Percentiles rank a stretch among this genome's conserved stretches.
phyloP scores from a whole-genome alignment of 2,888 invertebrate genomes.

The Gortyna flavago region DNA sequence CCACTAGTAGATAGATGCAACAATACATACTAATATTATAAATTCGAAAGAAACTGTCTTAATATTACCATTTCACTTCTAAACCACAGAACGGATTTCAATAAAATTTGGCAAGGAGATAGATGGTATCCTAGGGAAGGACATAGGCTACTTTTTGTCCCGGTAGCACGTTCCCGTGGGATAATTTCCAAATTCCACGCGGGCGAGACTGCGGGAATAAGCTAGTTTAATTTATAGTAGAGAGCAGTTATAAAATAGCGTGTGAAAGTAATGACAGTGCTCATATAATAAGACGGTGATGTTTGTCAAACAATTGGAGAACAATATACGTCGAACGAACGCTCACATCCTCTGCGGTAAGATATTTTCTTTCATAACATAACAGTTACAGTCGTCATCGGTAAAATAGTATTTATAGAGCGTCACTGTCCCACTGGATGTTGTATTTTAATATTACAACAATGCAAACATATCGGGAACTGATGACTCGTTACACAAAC shows the following conservation, averaged over 20 bases:
- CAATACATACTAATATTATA: too few species aligned
- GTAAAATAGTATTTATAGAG: slow-evolving; percentile 1
- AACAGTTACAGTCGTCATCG: slow-evolving; percentile 25
- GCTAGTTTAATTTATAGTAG: neutral
- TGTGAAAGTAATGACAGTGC: slow-evolving; percentile 4
- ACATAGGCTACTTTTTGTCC: too few species aligned
- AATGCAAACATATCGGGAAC: slow-evolving; percentile 6
- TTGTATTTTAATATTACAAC: slow-evolving; percentile 16
- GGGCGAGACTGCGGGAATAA: neutral
- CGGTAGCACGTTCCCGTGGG: too few species aligned
- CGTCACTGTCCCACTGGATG: slow-evolving; percentile 2
- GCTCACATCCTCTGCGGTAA: slow-evolving; percentile 43
- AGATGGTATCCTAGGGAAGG: too few species aligned
- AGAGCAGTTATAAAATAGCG: neutral
- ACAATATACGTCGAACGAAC: slow-evolving; percentile 44
- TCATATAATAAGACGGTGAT: slow-evolving; percentile 29
- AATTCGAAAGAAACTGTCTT: too few species aligned
- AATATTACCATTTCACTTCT: too few species aligned
- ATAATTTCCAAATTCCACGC: too few species aligned
- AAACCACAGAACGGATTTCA: too few species aligned
- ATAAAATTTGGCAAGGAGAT: too few species aligned
- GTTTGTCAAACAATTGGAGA: slow-evolving; percentile 49
- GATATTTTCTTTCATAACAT: slow-evolving; percentile 46
- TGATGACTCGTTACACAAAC: neutral
- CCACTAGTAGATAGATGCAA: neutral